Evolutionary conservation across 1,140 invertebrate species (phyloP).

Genomic region (Cyrtorhinus lividipennis): DNA sequence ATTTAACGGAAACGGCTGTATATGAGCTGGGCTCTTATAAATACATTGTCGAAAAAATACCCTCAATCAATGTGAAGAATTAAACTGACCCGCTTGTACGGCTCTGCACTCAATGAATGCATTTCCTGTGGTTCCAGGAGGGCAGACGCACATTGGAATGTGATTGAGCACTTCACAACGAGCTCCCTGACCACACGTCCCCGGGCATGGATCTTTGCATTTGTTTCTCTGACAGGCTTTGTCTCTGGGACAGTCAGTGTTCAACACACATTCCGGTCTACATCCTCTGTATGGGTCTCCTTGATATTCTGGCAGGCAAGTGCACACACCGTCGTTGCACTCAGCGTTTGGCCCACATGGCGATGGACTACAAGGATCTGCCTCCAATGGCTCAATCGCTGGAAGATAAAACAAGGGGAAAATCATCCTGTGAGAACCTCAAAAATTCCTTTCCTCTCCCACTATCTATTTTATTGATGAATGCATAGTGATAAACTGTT

Average conservation of each 20-base stretch:
- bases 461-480: too few relatives aligned
- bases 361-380: slow-evolving; percentile 34
- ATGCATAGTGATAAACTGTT: too few relatives aligned
- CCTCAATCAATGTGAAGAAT: too few relatives aligned
- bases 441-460: background rate
- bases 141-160: slow-evolving; percentile 32
- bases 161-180: slow-evolving; percentile 32
- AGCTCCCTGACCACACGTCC: slow-evolving; percentile 30
- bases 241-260: slow-evolving; percentile 45
- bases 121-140: slow-evolving; percentile 33
- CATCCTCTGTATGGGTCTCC: slow-evolving; percentile 46
- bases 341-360: slow-evolving; percentile 53
- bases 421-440: slow-evolving; percentile 43
- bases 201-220: slow-evolving; percentile 49
- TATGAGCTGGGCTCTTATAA: too few relatives aligned
- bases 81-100: slow-evolving; percentile 38
- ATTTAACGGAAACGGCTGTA: too few relatives aligned
- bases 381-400: slow-evolving; percentile 28
- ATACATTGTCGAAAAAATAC: too few relatives aligned
- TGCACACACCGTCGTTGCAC: slow-evolving; percentile 46
- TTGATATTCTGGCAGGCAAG: slow-evolving; percentile 49
- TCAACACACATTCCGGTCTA: slow-evolving; percentile 46
- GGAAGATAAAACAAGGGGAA: slow-evolving; percentile 34
- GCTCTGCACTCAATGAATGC: slow-evolving; percentile 27
- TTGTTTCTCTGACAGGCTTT: slow-evolving; percentile 59